Conservation (phyloP, 2,113 vertebrate species). For the Amia ocellicauda region DNA sequence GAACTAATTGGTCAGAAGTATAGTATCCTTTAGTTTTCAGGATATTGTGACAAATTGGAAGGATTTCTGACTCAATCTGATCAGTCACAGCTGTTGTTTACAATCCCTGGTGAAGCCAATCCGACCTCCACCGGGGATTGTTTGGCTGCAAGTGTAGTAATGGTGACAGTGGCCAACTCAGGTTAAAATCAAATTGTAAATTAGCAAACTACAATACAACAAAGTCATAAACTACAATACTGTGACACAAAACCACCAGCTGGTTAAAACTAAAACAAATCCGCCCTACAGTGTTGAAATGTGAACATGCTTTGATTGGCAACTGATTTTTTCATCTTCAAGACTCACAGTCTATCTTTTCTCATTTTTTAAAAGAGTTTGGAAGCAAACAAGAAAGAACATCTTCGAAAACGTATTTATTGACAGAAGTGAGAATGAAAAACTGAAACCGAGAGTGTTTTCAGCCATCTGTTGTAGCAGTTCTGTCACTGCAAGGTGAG, state of each 20-base stretch:
- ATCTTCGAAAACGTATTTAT: no score
- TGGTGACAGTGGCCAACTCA: neutral
- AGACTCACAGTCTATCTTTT: no score
- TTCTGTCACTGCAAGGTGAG: neutral
- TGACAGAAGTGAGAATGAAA: no score
- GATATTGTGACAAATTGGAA: constrained; percentile 6
- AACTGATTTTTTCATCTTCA: no score
- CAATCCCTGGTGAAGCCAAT: neutral
- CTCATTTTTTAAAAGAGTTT: no score
- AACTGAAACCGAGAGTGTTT: neutral
- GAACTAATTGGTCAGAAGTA: no score
- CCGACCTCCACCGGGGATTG: neutral
- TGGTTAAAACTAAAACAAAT: no score
- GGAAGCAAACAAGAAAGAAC: no score
- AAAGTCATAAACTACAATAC: neutral
- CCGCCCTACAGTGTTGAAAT: no score
- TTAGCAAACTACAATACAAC: no score
- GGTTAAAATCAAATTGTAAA: neutral
- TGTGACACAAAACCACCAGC: no score
- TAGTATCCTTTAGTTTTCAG: neutral
- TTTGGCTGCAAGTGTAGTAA: constrained; percentile 4
- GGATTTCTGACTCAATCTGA: neutral
- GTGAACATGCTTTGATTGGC: no score
- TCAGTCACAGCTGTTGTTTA: constrained; percentile 9
- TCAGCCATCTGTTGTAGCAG: neutral